A percentile compares a stretch with the other conserved stretches of the same genome.
Evolutionary conservation across 37 sponge, comb jelly and placozoan species (phyloP).

Genomic region (Spongilla lacustris): DNA sequence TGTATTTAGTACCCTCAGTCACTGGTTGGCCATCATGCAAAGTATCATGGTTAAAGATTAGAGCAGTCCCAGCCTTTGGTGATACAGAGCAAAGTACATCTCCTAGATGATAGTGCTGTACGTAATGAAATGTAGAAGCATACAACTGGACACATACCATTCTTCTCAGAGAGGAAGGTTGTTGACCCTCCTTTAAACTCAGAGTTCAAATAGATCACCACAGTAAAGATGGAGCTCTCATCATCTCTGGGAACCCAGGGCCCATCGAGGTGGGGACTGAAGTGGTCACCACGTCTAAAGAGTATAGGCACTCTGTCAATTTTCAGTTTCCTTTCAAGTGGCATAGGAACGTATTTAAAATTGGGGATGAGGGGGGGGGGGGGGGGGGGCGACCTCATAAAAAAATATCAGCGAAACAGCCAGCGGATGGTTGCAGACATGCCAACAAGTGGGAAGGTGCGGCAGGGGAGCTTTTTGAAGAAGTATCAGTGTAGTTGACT

Average conservation of each 20-base stretch:
- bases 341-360: too few species aligned
- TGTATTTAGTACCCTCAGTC: slow-evolving; percentile 30
- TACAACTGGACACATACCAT: not conserved
- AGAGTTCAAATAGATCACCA: slow-evolving; percentile 47
- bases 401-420: too few species aligned
- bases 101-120: not conserved
- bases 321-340: too few species aligned
- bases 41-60: slow-evolving; percentile 50
- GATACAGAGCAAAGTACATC: slow-evolving; percentile 5
- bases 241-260: slow-evolving; percentile 57
- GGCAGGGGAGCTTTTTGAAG: too few species aligned
- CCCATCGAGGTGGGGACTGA: slow-evolving; percentile 53
- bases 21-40: slow-evolving; percentile 41
- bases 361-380: too few species aligned
- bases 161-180: slow-evolving; percentile 15
- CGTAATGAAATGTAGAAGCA: too few species aligned
- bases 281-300: slow-evolving; percentile 34
- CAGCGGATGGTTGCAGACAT: too few species aligned
- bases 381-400: too few species aligned
- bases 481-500: too few species aligned
- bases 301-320: not conserved
- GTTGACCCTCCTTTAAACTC: slow-evolving; percentile 43
- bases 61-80: slow-evolving; percentile 30
- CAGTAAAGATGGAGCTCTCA: slow-evolving; percentile 42
- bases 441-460: too few species aligned